A percentile compares a stretch with the other conserved stretches of the same genome.
Evolutionary conservation across 2,113 vertebrate genomes (phyloP).

Genomic region (Bubalus kerabau): DNA sequence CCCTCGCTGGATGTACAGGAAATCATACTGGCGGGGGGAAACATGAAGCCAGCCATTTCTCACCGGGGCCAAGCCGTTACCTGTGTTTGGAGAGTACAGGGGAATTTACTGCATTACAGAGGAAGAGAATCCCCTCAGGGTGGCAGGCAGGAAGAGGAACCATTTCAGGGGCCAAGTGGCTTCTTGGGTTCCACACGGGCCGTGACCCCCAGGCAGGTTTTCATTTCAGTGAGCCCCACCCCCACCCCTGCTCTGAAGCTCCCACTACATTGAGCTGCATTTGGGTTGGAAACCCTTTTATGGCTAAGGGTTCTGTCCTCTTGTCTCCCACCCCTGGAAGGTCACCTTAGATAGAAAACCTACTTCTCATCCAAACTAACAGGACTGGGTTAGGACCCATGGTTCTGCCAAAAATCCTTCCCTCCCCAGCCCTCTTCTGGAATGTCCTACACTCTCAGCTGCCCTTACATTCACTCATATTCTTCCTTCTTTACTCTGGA

Average conservation of each 20-base stretch:
- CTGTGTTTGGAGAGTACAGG: conserved; percentile 27
- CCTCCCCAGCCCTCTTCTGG: conserved; percentile 2
- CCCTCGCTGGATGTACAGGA: conserved; percentile 50
- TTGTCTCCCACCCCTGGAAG: neutral
- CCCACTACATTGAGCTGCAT: neutral
- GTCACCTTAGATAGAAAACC: neutral
- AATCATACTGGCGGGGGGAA: conserved; percentile 48
- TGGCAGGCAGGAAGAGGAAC: conserved; percentile 31
- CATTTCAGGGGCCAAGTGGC: neutral
- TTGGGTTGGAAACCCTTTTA: neutral
- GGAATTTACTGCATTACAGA: neutral
- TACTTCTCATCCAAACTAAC: neutral
- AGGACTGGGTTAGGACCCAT: neutral
- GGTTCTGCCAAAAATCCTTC: conserved; percentile 6
- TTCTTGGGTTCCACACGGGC: neutral
- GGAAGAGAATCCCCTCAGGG: conserved; percentile 15
- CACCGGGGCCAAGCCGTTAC: conserved; percentile 23
- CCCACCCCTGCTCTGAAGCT: too few relatives aligned
- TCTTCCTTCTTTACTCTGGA: neutral
- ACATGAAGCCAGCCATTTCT: conserved; percentile 60
- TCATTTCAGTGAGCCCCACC: neutral
- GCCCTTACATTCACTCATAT: neutral
- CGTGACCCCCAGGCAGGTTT: neutral
- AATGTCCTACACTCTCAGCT: neutral
- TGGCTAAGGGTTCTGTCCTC: neutral